These are phyloP conservation scores for Enteromius viviparus DNA, from an alignment of 2,797 vertebrate species.

Conservation along the genomic window DNA sequence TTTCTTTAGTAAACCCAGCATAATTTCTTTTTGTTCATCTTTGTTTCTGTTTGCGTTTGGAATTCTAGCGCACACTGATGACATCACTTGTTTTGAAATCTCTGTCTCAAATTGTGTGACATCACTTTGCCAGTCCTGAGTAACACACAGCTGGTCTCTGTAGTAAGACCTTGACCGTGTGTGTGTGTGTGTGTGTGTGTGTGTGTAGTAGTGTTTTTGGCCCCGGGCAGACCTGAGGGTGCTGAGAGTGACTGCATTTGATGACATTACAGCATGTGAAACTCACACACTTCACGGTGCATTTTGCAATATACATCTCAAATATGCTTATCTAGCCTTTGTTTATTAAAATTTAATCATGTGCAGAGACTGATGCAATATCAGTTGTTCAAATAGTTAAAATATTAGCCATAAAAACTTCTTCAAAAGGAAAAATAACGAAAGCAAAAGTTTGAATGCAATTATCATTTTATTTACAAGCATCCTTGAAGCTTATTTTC, in stretches of 20 bases:
- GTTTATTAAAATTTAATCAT: conserved; percentile 16
- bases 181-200: neutral
- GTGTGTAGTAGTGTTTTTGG: conserved; percentile 56
- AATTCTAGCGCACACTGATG: conserved; percentile 48
- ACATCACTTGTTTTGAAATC: conserved; percentile 52
- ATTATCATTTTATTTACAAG: conserved; percentile 34
- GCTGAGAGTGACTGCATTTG: conserved; percentile 60
- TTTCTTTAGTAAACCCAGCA: neutral
- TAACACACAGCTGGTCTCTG: conserved; percentile 18
- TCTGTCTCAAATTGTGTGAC: conserved; percentile 49
- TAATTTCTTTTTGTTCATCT: neutral
- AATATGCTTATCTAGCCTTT: conserved; percentile 13
- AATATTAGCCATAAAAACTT: neutral
- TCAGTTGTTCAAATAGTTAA: conserved; percentile 1
- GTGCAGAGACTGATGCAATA: conserved; percentile 14
- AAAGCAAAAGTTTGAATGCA: conserved; percentile 9
- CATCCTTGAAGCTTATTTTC: conserved; percentile 24
- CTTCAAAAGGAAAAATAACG: neutral
- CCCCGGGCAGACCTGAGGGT: conserved; percentile 66
- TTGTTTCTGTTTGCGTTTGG: neutral
- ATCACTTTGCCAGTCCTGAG: conserved; percentile 42
- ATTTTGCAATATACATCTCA: conserved; percentile 35
- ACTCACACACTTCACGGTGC: conserved; percentile 36
- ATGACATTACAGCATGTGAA: conserved; percentile 59
- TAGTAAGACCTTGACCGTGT: conserved; percentile 38